Evolutionary conservation across 2,113 vertebrate genomes (phyloP).

Genomic region (Aldabrachelys gigantea): DNA sequence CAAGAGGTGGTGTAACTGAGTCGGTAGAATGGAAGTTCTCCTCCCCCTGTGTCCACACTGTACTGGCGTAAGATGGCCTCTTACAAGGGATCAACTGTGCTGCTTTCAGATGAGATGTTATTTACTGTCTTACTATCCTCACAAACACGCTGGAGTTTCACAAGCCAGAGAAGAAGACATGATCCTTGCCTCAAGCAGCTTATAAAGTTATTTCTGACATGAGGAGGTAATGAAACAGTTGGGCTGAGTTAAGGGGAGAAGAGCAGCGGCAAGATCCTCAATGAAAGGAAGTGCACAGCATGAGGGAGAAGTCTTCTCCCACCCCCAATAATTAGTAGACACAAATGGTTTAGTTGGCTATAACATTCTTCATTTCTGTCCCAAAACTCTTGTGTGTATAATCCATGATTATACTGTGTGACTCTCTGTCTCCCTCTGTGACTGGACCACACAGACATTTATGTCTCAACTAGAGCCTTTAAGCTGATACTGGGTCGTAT

Average conservation of each 20-base stretch:
- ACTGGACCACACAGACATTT: not conserved
- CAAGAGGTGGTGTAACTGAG: not conserved
- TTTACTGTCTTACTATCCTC: not conserved
- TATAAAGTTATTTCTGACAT: not conserved
- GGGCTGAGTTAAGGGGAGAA: not conserved
- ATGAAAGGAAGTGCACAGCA: not conserved
- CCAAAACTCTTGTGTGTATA: not conserved
- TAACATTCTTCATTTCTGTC: not conserved
- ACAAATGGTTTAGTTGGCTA: not conserved
- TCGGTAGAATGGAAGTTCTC: not conserved
- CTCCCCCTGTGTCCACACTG: not conserved
- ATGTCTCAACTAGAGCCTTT: not conserved
- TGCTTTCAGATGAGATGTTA: not conserved
- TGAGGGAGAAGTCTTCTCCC: not conserved
- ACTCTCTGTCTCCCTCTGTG: not conserved
- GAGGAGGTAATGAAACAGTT: not conserved
- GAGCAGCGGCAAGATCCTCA: not conserved
- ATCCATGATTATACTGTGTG: not conserved
- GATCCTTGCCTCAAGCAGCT: not conserved
- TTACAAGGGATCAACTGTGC: accelerated
- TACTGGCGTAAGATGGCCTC: not conserved
- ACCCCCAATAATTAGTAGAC: not conserved
- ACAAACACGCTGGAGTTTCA: not conserved
- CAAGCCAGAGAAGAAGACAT: accelerated
- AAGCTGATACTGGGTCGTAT: not conserved